phyloP scores from a whole-genome alignment of 2,888 invertebrate genomes.

The Charanyca ferruginea region DNA sequence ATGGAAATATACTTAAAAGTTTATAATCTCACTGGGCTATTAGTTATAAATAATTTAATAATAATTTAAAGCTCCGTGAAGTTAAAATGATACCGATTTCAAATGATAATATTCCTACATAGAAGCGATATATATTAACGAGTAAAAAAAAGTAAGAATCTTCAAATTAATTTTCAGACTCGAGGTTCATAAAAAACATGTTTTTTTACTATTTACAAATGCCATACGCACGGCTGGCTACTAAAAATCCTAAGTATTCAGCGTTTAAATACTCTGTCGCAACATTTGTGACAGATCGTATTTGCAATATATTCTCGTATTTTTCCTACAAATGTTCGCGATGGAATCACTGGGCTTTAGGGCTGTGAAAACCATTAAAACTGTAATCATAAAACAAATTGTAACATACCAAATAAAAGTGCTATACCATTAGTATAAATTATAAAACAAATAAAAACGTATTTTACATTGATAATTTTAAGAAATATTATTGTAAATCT shows the following conservation, averaged over 20 bases:
- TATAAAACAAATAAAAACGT: slow-evolving; percentile 48
- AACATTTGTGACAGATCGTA: slow-evolving; percentile 59
- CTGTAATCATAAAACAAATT: slow-evolving; percentile 49
- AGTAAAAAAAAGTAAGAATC: slow-evolving; percentile 70
- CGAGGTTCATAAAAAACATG: slow-evolving; percentile 63
- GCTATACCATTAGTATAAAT: slow-evolving; percentile 48
- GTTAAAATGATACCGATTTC: slow-evolving; percentile 60
- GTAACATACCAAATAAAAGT: slow-evolving; percentile 40
- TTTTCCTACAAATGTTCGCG: slow-evolving; percentile 68
- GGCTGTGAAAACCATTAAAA: slow-evolving; percentile 69
- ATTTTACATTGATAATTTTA: slow-evolving; percentile 48
- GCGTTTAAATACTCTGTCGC: slow-evolving; percentile 56
- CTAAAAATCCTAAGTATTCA: slow-evolving; percentile 68
- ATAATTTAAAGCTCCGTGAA: slow-evolving; percentile 76
- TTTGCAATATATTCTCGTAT: slow-evolving; percentile 61
- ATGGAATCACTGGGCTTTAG: slow-evolving; percentile 66
- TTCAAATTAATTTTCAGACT: slow-evolving; percentile 70
- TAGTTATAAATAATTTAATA: slow-evolving; percentile 71
- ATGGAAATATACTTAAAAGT: slow-evolving; percentile 60
- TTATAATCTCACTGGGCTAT: slow-evolving; percentile 83
- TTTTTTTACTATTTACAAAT: slow-evolving; percentile 72
- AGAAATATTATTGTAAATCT: slow-evolving; percentile 52
- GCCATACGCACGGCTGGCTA: slow-evolving; percentile 59
- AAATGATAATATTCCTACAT: slow-evolving; percentile 61
- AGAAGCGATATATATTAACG: slow-evolving; percentile 65